A percentile compares a stretch with the other conserved stretches of the same genome.
phyloP scores from a whole-genome alignment of 2,888 invertebrate genomes.

The Choreutis nemorana region DNA sequence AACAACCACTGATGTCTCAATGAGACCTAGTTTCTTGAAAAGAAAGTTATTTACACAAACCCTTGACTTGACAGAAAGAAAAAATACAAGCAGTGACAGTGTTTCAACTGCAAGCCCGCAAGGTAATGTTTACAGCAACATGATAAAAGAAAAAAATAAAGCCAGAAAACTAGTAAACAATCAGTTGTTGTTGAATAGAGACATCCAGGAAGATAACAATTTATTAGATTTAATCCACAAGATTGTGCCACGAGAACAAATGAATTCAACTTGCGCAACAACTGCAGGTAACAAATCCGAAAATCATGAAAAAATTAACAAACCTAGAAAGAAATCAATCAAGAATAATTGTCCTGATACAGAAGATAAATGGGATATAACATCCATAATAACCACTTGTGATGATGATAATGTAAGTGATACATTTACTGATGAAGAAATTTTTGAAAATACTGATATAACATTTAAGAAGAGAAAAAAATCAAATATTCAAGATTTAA shows the following conservation, averaged over 20 bases:
- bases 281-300: conserved; percentile 17
- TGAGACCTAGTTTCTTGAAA: conserved; percentile 50
- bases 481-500: conserved; percentile 11
- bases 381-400: conserved; percentile 30
- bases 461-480: conserved; percentile 10
- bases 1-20: conserved; percentile 27
- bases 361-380: conserved; percentile 36
- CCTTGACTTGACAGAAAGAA: conserved; percentile 37
- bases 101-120: conserved; percentile 29
- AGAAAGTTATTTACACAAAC: conserved; percentile 51
- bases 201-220: conserved; percentile 30
- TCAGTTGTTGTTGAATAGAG: conserved; percentile 40
- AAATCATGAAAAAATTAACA: too few species aligned
- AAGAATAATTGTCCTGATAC: conserved; percentile 16
- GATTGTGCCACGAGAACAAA: conserved; percentile 41
- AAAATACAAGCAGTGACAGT: conserved; percentile 26
- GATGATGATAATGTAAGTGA: conserved; percentile 36
- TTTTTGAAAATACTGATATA: conserved; percentile 18
- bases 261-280: conserved; percentile 30
- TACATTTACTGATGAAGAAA: conserved; percentile 53
- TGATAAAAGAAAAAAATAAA: conserved; percentile 39
- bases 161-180: conserved; percentile 38
- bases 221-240: conserved; percentile 46
- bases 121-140: conserved; percentile 22
- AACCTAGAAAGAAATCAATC: conserved; percentile 14